phyloP scores from a whole-genome alignment of 2,797 vertebrate species.

The Leptoclinus maculatus region DNA sequence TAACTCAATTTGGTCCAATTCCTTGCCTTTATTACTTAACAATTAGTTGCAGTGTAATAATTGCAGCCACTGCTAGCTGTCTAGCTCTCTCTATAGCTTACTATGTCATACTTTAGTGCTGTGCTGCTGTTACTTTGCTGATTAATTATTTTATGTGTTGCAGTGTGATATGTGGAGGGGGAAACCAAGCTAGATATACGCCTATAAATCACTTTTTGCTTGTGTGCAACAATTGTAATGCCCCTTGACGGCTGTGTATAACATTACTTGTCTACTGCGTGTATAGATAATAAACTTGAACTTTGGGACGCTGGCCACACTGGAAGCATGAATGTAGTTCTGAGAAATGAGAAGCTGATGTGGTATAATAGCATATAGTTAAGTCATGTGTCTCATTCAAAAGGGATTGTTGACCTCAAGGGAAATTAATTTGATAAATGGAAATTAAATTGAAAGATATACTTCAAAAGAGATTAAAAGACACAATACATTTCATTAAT shows the following conservation, averaged over 20 bases:
- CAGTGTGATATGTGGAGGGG: background rate
- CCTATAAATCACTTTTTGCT: background rate
- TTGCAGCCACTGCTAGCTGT: background rate
- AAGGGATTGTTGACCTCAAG: conserved; percentile 32
- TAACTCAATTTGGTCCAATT: conserved; percentile 16
- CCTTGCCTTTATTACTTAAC: background rate
- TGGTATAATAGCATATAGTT: background rate
- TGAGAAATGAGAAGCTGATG: background rate
- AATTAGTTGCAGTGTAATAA: conserved; percentile 8
- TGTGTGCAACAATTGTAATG: background rate
- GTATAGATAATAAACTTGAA: background rate
- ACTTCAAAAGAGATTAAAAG: conserved; percentile 38
- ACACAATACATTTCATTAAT: conserved; percentile 23
- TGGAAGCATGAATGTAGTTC: background rate
- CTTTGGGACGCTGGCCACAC: background rate
- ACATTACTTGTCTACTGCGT: background rate
- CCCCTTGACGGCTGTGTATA: background rate
- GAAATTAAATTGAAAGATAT: conserved; percentile 26
- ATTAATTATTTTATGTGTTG: conserved; percentile 10
- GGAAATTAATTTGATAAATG: conserved; percentile 22
- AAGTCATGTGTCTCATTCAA: conserved; percentile 1
- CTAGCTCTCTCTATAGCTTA: background rate
- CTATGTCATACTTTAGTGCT: background rate
- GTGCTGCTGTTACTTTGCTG: background rate
- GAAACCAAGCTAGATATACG: background rate